A percentile compares a stretch with the other conserved stretches of the same genome.
These are phyloP conservation scores for Opisthograptis luteolata DNA, from an alignment of 2,888 invertebrate species.

Conservation along the genomic window DNA sequence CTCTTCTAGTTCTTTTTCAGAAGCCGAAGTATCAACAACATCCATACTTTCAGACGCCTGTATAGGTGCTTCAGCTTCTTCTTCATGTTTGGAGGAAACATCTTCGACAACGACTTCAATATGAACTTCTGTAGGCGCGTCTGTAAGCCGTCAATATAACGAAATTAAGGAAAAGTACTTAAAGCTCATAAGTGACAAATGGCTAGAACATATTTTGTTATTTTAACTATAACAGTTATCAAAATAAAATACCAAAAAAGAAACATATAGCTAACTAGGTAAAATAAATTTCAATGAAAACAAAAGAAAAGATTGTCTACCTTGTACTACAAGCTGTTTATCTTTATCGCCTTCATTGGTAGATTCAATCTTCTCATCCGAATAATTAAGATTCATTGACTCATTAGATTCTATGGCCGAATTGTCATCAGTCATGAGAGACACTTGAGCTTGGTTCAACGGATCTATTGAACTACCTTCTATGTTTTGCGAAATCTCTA, in stretches of 20 bases:
- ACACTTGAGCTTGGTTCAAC: constrained; percentile 59
- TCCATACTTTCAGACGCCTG: constrained; percentile 10
- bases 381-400: constrained; percentile 60
- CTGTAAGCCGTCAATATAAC: constrained; percentile 4
- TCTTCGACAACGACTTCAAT: constrained; percentile 16
- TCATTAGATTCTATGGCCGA: constrained; percentile 57
- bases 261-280: not conserved
- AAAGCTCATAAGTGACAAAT: too few relatives aligned
- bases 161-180: too few relatives aligned
- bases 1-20: constrained; percentile 25
- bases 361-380: constrained; percentile 51
- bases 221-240: too few relatives aligned
- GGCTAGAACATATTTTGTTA: too few relatives aligned
- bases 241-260: not conserved
- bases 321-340: constrained; percentile 35
- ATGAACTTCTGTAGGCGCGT: constrained; percentile 20
- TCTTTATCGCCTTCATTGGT: constrained; percentile 22
- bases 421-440: constrained; percentile 73
- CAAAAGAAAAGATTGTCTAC: not conserved
- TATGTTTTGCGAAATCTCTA: not conserved
- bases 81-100: constrained; percentile 1
- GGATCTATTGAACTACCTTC: constrained; percentile 43
- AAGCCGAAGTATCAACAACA: constrained; percentile 20
- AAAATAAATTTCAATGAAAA: not conserved
- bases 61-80: not conserved